Percentiles rank a stretch among this genome's conserved stretches.
These are phyloP conservation scores for Todus mexicanus DNA, from an alignment of 2,797 vertebrate species.

Conservation along the genomic window DNA sequence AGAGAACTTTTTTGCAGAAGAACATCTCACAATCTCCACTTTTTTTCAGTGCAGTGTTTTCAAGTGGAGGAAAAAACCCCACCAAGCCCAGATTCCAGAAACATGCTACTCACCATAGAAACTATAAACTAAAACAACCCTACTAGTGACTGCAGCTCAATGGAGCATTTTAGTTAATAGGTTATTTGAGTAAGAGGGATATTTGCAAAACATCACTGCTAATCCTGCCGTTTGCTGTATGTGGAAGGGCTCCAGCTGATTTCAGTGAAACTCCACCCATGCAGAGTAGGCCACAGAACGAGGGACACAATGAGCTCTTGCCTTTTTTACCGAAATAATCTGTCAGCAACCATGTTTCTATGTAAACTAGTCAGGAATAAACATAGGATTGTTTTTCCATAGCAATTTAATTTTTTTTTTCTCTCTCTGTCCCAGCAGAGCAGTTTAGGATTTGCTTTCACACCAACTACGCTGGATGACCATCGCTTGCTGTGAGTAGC, in stretches of 20 bases:
- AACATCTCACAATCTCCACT: neutral
- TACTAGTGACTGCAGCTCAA: neutral
- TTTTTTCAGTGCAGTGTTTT: neutral
- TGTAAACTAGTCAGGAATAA: neutral
- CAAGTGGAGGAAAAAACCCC: neutral
- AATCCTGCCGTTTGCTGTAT: neutral
- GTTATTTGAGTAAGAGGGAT: slow-evolving; percentile 24
- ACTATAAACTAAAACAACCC: slow-evolving; percentile 20
- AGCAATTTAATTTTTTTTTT: neutral
- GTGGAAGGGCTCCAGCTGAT: slow-evolving; percentile 9
- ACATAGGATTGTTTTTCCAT: neutral
- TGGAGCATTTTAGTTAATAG: slow-evolving; percentile 20
- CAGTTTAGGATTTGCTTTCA: neutral
- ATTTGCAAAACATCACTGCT: slow-evolving; percentile 28
- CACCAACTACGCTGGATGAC: neutral
- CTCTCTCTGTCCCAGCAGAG: neutral
- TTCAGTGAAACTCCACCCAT: slow-evolving; percentile 1
- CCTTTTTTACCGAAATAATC: neutral
- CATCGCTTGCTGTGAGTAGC: neutral
- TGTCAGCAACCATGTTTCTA: neutral
- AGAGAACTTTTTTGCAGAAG: neutral
- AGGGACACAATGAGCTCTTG: neutral
- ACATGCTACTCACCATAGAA: slow-evolving; percentile 25
- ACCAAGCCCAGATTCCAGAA: neutral
- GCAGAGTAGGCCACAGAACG: neutral